Percentiles rank a stretch among this genome's conserved stretches.
These are phyloP conservation scores for Habrosyne pyritoides DNA, from an alignment of 2,888 invertebrate genomes.

Conservation along the genomic window DNA sequence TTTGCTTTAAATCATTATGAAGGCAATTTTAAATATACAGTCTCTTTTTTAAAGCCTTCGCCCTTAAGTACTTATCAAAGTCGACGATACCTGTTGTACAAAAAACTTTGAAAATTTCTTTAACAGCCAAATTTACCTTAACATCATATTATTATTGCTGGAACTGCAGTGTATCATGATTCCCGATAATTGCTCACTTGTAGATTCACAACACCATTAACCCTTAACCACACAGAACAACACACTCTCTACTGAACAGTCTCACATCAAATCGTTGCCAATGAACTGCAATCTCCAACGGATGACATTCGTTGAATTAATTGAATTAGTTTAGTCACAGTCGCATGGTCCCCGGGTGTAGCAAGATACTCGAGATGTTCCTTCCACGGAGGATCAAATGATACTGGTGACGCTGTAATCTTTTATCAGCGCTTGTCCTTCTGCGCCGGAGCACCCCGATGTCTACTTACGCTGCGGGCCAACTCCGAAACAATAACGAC, in stretches of 20 bases:
- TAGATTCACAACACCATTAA: slow-evolving; percentile 23
- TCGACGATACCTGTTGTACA: background rate
- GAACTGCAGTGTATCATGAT: slow-evolving; percentile 19
- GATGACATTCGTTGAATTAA: slow-evolving; percentile 73
- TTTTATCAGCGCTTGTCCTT: slow-evolving; percentile 71
- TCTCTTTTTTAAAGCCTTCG: no score
- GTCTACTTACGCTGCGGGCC: slow-evolving; percentile 34
- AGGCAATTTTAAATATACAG: no score
- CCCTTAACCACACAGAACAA: slow-evolving; percentile 20
- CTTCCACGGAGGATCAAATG: slow-evolving; percentile 64
- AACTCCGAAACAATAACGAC: slow-evolving; percentile 62
- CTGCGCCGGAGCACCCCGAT: slow-evolving; percentile 51
- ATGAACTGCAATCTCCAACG: slow-evolving; percentile 61
- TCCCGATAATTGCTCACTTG: slow-evolving; percentile 13
- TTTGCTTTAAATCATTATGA: no score
- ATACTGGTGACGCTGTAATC: slow-evolving; percentile 73
- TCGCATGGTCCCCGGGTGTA: background rate
- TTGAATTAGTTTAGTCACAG: slow-evolving; percentile 50
- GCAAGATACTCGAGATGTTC: slow-evolving; percentile 46
- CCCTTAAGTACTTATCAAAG: no score
- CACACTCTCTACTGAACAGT: slow-evolving; percentile 30
- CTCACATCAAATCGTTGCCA: slow-evolving; percentile 16
- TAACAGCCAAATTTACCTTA: slow-evolving; percentile 42
- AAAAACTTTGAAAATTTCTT: background rate
- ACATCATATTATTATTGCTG: slow-evolving; percentile 38